Evolutionary conservation across 2,888 invertebrate genomes (phyloP), one percentile per base, ranked within the genome.

Genomic region (Oeneis ivallda): DNA sequence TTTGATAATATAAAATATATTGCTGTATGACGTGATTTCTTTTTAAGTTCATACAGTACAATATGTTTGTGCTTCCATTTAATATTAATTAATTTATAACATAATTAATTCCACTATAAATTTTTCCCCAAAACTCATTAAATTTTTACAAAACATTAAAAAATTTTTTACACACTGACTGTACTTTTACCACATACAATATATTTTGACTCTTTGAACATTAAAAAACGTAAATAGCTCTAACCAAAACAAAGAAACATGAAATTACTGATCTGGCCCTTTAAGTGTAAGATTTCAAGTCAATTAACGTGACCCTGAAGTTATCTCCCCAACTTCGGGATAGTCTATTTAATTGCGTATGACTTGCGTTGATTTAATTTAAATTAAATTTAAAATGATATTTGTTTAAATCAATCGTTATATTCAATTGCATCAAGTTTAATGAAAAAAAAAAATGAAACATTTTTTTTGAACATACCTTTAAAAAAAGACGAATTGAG

Each of bases 1-100:
- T 56, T 56, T 41, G 39, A 41, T 56, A 39, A 3, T 34, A 9
- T 39, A 39, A 3, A 52, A 9, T 39, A 19, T 41, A 19, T 19
- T 54, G 37, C 10, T 13, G 41, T 19, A 39, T 39, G 11, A 19
- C 13, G 9, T 41, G 17, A 54, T 17, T 17, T 39, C 2, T 11
- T 54, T 17, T 19, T 17, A 41, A 54, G 17, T 39, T 39, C 17
- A 39, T 56, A 41, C 17, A 41, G 19, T 32, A 41, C 11, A n/a
- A 9, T 37, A 6, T 50, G 26, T 56, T 56, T 53, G 53, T 37
- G 41, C 13, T 19, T 39, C 41, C 56, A 56, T 41, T 19, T 41
- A 19, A 39, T 41, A 37, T 37, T 2, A 34, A 5, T 8, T 8
- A 37, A 56, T 56, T 56, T 39, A 17, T 53, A n/a, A n/a, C n/a